Conservation (phyloP, 2,797 vertebrate species). For the Siniperca scherzeri region DNA sequence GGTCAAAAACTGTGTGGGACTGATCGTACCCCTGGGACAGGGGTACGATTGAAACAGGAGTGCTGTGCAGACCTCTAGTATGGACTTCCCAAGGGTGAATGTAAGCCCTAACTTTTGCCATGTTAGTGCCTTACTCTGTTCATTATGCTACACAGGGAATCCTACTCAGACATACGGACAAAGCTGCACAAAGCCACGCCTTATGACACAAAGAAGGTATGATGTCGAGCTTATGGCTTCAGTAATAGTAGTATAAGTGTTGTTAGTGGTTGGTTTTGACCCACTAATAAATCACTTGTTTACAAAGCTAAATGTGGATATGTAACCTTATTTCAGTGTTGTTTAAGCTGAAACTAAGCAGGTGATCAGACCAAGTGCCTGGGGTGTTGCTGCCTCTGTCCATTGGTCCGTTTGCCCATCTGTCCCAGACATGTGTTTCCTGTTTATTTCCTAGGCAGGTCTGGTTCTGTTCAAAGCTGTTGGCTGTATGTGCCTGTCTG, state of each 20-base stretch:
- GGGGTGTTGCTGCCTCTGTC: conserved; percentile 21
- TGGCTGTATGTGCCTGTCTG: conserved; percentile 19
- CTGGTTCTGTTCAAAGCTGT: conserved; percentile 59
- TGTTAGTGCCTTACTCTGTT: neutral
- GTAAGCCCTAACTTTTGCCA: neutral
- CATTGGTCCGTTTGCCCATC: conserved; percentile 41
- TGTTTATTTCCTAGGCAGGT: conserved; percentile 62
- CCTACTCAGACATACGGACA: neutral
- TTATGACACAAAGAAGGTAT: neutral
- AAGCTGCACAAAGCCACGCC: conserved; percentile 6
- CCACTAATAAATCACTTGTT: conserved; percentile 6
- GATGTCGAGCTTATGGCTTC: neutral
- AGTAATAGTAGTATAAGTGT: neutral
- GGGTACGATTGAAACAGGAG: neutral
- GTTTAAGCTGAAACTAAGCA: conserved; percentile 19
- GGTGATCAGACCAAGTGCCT: conserved; percentile 24
- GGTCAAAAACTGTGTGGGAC: conserved; percentile 17
- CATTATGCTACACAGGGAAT: neutral
- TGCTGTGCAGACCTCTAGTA: neutral
- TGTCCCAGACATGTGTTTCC: conserved; percentile 68
- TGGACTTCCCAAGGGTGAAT: neutral
- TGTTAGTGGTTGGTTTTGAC: neutral
- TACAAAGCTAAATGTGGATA: neutral
- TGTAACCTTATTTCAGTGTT: neutral
- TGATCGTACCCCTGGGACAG: too few species aligned